Evolutionary conservation across 2,113 vertebrate genomes (phyloP).

Genomic region (Corvus moneduloides): DNA sequence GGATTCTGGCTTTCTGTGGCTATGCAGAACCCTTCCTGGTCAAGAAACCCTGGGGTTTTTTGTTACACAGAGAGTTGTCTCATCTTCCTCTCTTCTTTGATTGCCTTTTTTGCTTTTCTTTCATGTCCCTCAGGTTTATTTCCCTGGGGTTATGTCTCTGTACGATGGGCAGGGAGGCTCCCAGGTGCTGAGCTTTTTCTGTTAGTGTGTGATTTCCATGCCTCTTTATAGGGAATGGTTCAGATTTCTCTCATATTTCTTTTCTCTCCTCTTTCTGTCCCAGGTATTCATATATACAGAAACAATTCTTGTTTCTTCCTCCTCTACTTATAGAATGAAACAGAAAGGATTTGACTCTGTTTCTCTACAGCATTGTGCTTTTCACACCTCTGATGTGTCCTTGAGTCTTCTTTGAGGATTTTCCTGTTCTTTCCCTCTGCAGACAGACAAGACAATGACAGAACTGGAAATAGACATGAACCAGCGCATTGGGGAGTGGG

Average conservation of each 20-base stretch:
- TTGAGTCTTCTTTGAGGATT: background rate
- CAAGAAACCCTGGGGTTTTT: background rate
- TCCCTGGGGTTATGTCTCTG: background rate
- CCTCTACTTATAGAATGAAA: background rate
- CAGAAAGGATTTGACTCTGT: background rate
- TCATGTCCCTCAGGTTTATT: background rate
- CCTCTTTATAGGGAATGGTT: background rate
- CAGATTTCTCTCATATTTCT: background rate
- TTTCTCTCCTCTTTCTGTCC: background rate
- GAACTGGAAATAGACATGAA: slow-evolving; percentile 99
- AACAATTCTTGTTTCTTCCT: background rate
- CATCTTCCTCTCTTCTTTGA: background rate
- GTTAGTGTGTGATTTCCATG: background rate
- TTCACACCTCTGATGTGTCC: background rate
- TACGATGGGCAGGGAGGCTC: background rate
- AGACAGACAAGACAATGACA: slow-evolving; percentile 98
- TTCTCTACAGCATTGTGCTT: background rate
- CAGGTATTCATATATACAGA: background rate
- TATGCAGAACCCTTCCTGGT: background rate
- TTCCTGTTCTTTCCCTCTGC: background rate
- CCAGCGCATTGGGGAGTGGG: slow-evolving; percentile 97
- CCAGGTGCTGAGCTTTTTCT: background rate
- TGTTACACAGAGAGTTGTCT: background rate
- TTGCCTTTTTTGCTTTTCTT: background rate
- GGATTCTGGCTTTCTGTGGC: background rate